Conservation (phyloP, 1,140 invertebrate genomes). For the Polypedilum vanderplanki region DNA sequence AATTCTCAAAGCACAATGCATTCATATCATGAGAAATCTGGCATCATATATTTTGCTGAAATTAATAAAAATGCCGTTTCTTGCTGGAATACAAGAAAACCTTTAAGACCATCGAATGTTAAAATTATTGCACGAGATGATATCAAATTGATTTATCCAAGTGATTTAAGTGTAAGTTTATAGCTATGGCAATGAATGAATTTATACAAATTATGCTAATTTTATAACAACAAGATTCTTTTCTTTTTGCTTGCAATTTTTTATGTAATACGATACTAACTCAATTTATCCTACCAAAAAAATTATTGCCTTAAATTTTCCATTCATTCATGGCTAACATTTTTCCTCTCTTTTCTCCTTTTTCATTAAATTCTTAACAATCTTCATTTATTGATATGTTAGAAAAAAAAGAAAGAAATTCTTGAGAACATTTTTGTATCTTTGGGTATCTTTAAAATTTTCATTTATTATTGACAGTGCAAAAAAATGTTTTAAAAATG, state of each 20-base stretch:
- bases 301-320: too few species aligned
- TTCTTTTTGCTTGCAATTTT: neutral
- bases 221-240: neutral
- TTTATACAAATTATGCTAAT: neutral
- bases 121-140: constrained; percentile 52
- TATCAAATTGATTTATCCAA: constrained; percentile 56
- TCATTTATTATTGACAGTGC: too few species aligned
- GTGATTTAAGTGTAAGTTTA: constrained; percentile 40
- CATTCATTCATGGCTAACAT: too few species aligned
- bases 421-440: too few species aligned
- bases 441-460: too few species aligned
- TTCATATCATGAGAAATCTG: constrained; percentile 48
- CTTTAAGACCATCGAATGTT: constrained; percentile 50
- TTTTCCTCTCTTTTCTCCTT: too few species aligned
- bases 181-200: neutral
- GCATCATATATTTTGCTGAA: constrained; percentile 59
- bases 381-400: too few species aligned
- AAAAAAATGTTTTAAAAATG: neutral
- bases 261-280: neutral
- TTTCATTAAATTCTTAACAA: too few species aligned
- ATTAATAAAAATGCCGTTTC: constrained; percentile 58
- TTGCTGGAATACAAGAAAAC: constrained; percentile 58
- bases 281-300: neutral
- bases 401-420: too few species aligned
- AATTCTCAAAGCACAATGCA: constrained; percentile 56